Evolutionary conservation across 2,888 invertebrate genomes (phyloP).

Genomic region (Drosophila rubida): DNA sequence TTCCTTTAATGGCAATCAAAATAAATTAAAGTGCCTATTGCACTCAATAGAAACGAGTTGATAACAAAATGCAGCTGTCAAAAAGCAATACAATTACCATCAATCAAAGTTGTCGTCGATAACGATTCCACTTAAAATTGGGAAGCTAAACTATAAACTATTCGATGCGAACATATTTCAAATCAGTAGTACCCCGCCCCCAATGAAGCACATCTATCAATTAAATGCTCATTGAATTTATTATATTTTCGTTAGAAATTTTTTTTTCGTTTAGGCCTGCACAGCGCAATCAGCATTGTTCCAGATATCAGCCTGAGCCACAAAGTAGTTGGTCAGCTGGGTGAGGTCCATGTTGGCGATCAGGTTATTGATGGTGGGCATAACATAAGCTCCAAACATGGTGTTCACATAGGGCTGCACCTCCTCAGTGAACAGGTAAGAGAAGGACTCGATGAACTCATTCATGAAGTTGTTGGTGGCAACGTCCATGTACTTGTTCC

Average conservation of each 20-base stretch:
- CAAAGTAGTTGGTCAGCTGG: constrained; percentile 10
- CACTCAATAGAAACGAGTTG: not conserved
- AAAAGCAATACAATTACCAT: constrained; percentile 8
- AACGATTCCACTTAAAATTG: not conserved
- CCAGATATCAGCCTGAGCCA: constrained; percentile 7
- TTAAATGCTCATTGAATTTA: constrained; percentile 1
- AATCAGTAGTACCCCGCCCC: not conserved
- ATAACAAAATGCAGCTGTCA: not conserved
- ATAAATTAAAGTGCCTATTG: not conserved
- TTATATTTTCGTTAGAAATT: not conserved
- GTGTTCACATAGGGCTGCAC: constrained; percentile 49
- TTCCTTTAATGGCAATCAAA: not conserved
- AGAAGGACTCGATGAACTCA: constrained; percentile 34
- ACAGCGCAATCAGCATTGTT: constrained; percentile 6
- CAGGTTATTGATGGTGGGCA: constrained; percentile 49
- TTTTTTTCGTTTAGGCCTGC: constrained; percentile 4
- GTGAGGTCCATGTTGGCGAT: constrained; percentile 28
- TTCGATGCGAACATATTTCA: not conserved
- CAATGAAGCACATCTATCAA: not conserved
- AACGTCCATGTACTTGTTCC: constrained; percentile 66
- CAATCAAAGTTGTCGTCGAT: constrained; percentile 30
- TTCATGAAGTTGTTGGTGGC: constrained; percentile 71
- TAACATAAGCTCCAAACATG: constrained; percentile 6
- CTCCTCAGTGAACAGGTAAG: constrained; percentile 54
- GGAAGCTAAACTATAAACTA: not conserved